Conservation (phyloP, 2,113 vertebrate genomes). For the Agelaius tricolor region DNA sequence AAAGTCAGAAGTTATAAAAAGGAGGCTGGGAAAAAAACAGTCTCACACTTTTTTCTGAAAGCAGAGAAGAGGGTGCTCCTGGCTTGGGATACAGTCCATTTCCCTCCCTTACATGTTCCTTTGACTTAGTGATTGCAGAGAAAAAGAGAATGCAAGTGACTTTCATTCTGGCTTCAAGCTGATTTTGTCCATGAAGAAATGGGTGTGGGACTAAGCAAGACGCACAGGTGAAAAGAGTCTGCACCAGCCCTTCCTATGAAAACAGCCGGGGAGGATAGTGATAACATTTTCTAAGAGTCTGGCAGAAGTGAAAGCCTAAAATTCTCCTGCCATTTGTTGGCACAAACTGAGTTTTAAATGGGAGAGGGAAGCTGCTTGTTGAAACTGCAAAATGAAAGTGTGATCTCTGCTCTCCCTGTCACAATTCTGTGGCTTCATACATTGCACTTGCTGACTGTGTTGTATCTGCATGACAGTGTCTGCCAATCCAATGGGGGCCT, state of each 20-base stretch:
- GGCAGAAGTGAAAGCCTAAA: neutral
- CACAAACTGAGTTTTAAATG: neutral
- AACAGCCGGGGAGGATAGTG: neutral
- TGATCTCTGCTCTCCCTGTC: neutral
- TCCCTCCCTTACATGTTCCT: rapidly evolving
- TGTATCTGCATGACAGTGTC: neutral
- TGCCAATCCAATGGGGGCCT: rapidly evolving
- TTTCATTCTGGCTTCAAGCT: neutral
- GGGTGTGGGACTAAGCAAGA: neutral
- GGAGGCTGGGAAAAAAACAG: neutral
- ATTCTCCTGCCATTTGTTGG: neutral
- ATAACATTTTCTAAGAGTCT: neutral
- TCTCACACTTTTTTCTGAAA: neutral
- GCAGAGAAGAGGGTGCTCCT: neutral
- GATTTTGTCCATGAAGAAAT: neutral
- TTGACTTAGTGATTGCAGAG: neutral
- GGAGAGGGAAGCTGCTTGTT: neutral
- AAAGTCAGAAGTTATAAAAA: neutral
- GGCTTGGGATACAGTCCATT: neutral
- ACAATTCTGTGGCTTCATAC: rapidly evolving
- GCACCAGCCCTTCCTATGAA: neutral
- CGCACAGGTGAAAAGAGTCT: neutral
- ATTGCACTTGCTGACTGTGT: rapidly evolving
- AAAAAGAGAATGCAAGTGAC: neutral
- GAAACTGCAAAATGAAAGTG: neutral